Evolutionary conservation across 2,797 vertebrate species (phyloP).

Genomic region (Threskiornis aethiopicus): DNA sequence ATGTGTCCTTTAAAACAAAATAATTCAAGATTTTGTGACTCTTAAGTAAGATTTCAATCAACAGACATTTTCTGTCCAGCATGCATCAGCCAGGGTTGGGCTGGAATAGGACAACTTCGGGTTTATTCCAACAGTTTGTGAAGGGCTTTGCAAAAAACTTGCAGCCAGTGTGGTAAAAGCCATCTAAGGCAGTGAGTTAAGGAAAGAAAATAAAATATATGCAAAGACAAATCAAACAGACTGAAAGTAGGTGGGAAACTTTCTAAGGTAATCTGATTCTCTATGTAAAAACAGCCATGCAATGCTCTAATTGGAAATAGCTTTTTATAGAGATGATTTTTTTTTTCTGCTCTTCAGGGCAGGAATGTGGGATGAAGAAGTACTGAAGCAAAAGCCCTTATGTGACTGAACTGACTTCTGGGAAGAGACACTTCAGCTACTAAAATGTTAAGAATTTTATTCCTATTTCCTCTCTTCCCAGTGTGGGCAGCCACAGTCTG

Average conservation of each 20-base stretch:
- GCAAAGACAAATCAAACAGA: background rate
- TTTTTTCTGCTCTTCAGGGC: background rate
- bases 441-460: background rate
- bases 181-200: background rate
- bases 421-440: background rate
- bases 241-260: background rate
- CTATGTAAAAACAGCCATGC: background rate
- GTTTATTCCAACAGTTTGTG: background rate
- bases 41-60: background rate
- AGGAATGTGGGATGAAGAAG: background rate
- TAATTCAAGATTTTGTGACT: background rate
- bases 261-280: background rate
- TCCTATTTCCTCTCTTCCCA: background rate
- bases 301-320: background rate
- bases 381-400: background rate
- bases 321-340: background rate
- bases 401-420: background rate
- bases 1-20: constrained; percentile 9
- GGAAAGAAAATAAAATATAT: background rate
- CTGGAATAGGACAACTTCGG: background rate
- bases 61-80: background rate
- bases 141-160: background rate
- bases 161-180: background rate
- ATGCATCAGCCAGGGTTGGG: background rate
- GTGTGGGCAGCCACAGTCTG: background rate